phyloP scores from a whole-genome alignment of 2,797 vertebrate genomes.

The Orestias chungarensis region DNA sequence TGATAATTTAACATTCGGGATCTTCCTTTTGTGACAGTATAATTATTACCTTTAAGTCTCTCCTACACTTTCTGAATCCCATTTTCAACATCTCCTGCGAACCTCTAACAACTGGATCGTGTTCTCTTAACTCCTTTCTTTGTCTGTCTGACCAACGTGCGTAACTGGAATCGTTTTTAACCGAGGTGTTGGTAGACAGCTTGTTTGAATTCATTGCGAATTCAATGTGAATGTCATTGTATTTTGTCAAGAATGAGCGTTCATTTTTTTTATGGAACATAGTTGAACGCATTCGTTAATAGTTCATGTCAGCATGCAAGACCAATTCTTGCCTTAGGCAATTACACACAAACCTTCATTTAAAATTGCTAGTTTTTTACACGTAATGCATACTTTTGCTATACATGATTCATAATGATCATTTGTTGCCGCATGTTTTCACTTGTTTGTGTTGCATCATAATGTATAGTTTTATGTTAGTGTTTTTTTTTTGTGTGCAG shows the following conservation, averaged over 20 bases:
- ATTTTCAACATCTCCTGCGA: slow-evolving; percentile 18
- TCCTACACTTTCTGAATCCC: slow-evolving; percentile 31
- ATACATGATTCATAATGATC: not conserved
- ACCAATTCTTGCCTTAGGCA: too few species aligned
- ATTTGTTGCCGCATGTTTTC: not conserved
- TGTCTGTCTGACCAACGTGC: slow-evolving; percentile 10
- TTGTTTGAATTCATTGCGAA: not conserved
- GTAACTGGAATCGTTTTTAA: slow-evolving; percentile 13
- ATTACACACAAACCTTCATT: not conserved
- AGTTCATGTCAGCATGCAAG: not conserved
- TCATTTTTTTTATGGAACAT: not conserved
- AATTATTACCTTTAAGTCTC: slow-evolving; percentile 65
- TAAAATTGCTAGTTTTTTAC: not conserved
- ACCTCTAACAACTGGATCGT: slow-evolving; percentile 5
- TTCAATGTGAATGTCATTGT: not conserved
- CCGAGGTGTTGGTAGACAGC: not conserved
- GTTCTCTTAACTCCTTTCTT: slow-evolving; percentile 3
- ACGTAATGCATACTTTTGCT: not conserved
- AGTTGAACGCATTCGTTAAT: not conserved
- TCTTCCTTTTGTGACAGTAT: slow-evolving; percentile 52
- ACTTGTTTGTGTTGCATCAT: not conserved
- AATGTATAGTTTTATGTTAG: not conserved
- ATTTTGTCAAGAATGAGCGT: not conserved
- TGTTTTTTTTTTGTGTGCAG: not conserved
- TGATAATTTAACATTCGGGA: slow-evolving; percentile 56